Percentiles rank a stretch among this genome's conserved stretches.
Evolutionary conservation across 53 echinoderm and acorn worm genomes (phyloP).

Genomic region (Luidia sarsii): DNA sequence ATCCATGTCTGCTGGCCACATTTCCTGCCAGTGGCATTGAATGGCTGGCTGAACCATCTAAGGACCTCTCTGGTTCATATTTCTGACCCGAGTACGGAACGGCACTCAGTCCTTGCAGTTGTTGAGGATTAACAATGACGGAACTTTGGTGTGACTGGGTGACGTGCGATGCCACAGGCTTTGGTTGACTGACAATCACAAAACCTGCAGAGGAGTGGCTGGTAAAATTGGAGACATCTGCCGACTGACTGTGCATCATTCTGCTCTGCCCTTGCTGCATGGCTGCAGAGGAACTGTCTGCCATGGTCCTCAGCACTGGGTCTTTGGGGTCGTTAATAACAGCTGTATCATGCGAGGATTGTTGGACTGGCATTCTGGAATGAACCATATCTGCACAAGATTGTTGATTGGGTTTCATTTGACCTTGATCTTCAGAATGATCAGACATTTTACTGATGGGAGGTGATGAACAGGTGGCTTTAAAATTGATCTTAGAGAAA

Average conservation of each 20-base stretch:
- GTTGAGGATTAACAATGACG: slow-evolving; percentile 47
- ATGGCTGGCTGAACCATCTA: not conserved
- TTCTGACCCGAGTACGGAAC: not conserved
- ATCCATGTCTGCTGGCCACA: slow-evolving; percentile 5
- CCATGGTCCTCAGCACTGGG: not conserved
- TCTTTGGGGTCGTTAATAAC: not conserved
- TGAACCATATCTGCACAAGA: not conserved
- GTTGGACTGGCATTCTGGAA: not conserved
- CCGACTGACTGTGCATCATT: not conserved
- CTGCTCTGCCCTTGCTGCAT: not conserved
- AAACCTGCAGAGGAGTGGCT: slow-evolving; percentile 10
- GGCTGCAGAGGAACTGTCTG: not conserved
- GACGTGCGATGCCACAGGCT: not conserved
- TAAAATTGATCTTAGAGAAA: slow-evolving; percentile 34
- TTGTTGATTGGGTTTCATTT: not conserved
- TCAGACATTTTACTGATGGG: slow-evolving; percentile 6
- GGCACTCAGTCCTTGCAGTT: slow-evolving; percentile 21
- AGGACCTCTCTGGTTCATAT: not conserved
- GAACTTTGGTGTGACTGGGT: slow-evolving; percentile 36
- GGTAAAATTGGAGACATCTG: slow-evolving; percentile 5
- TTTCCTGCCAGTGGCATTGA: not conserved
- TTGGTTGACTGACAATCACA: slow-evolving; percentile 37
- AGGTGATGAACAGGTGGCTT: slow-evolving; percentile 5
- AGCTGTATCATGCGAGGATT: not conserved
- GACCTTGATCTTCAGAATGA: slow-evolving; percentile 1